phyloP scores from a whole-genome alignment of 1,140 invertebrate genomes.

The Bombus turneri region DNA sequence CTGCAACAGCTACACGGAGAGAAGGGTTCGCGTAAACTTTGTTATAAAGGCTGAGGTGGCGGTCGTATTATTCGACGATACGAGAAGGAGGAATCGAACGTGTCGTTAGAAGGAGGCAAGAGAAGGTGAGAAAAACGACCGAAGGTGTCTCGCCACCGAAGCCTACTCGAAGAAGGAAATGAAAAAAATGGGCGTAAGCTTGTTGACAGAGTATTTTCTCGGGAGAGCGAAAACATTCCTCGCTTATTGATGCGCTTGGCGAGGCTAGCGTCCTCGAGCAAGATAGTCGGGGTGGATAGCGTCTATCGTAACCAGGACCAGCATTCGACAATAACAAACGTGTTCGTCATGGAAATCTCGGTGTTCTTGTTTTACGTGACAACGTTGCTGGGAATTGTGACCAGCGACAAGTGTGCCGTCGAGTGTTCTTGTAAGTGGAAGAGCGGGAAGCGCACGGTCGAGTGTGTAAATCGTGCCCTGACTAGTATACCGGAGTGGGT shows the following conservation, averaged over 20 bases:
- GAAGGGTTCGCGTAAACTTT: slow-evolving; percentile 37
- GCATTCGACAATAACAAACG: slow-evolving; percentile 35
- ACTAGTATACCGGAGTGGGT: slow-evolving; percentile 92
- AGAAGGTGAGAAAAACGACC: slow-evolving; percentile 30
- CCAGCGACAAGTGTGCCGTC: slow-evolving; percentile 85
- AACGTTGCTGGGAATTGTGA: slow-evolving; percentile 64
- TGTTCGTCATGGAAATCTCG: slow-evolving; percentile 51
- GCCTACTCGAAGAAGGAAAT: slow-evolving; percentile 17
- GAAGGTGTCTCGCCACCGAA: background rate
- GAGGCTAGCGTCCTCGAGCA: slow-evolving; percentile 31
- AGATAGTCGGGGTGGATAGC: slow-evolving; percentile 11
- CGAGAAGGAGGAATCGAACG: background rate
- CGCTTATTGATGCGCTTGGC: slow-evolving; percentile 42
- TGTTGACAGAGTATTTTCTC: slow-evolving; percentile 9
- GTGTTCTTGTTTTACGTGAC: slow-evolving; percentile 49
- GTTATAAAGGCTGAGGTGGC: slow-evolving; percentile 4
- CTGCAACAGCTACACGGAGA: slow-evolving; percentile 39
- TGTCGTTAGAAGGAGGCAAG: background rate
- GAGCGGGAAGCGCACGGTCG: slow-evolving; percentile 94
- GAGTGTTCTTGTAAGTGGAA: slow-evolving; percentile 96
- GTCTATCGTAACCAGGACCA: slow-evolving; percentile 28
- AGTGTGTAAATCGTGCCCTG: slow-evolving; percentile 91
- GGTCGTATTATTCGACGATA: slow-evolving; percentile 11
- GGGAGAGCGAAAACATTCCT: slow-evolving; percentile 13
- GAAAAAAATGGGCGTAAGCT: slow-evolving; percentile 45